These are phyloP conservation scores for Sebastes reedi DNA, from an alignment of 2,797 vertebrate genomes.

Conservation along the genomic window DNA sequence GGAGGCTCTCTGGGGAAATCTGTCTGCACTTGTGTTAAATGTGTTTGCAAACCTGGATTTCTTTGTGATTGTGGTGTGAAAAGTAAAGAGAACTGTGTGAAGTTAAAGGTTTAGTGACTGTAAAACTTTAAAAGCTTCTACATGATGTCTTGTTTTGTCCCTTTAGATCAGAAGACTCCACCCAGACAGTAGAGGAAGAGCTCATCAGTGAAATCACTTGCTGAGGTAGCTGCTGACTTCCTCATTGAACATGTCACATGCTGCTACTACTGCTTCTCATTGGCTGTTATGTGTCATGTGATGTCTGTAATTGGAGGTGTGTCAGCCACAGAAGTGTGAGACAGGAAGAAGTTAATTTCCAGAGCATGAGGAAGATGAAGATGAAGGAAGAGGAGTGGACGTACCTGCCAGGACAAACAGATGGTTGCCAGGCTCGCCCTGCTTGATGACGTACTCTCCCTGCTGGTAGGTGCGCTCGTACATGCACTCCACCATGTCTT, in stretches of 20 bases:
- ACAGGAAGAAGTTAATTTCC: background rate
- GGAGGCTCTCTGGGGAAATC: background rate
- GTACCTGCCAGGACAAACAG: slow-evolving; percentile 94
- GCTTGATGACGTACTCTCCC: slow-evolving; percentile 88
- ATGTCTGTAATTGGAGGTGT: background rate
- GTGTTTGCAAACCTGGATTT: background rate
- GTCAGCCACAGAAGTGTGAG: background rate
- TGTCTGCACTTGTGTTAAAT: background rate
- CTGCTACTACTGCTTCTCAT: background rate
- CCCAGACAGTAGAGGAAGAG: background rate
- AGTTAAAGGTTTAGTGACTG: background rate
- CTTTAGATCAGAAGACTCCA: background rate
- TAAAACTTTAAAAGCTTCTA: background rate
- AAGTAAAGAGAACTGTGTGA: background rate
- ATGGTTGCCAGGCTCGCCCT: slow-evolving; percentile 91
- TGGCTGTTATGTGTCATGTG: background rate
- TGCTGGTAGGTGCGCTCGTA: slow-evolving; percentile 90
- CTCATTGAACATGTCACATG: no score
- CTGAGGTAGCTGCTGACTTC: background rate
- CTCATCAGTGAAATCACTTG: background rate
- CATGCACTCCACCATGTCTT: slow-evolving; percentile 96
- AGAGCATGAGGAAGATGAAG: background rate
- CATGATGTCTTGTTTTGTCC: background rate
- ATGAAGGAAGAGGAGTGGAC: background rate
- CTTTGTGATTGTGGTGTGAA: background rate